Evolutionary conservation across 1,140 invertebrate species (phyloP), one percentile per base, ranked within the genome.

Genomic region (Atta texana): DNA sequence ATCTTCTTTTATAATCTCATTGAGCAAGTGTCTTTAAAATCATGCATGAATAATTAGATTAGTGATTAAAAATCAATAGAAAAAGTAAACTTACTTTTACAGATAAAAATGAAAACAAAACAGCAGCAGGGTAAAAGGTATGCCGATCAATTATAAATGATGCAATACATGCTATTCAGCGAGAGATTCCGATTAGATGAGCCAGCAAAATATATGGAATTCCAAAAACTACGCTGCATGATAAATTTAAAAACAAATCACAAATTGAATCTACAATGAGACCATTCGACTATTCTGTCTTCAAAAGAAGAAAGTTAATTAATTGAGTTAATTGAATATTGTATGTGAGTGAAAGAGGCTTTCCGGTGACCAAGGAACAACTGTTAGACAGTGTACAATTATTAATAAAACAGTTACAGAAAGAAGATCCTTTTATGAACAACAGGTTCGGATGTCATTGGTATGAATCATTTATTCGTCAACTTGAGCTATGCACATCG

Each of bases 231-330:
- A 57, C n/a, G 7, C n/a, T 57, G 7, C 7, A 57, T 14, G 55
- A 57, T 57, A 57, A 57, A 57, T 57, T 57, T 21, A 57, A 57
- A 57, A 57, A 57, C 8, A 57, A 57, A 57, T 57, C n/a, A 57
- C 6, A 10, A 57, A 57, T 57, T 57, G 51, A 53, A 16, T 53
- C n/a, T 57, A 57, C 0, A 21, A 53, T 53, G 16, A 4, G 16
- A 18, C 51, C n/a, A 57, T 57, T 57, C n/a, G 55, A 57, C 55
- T 31, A 31, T 24, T 61, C 3, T 61, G 21, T 61, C 59, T 61
- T 12, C 10, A 24, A 1, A 61, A 61, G 59, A 61, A 61, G 21
- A 61, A 61, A 61, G 0, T 3, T 3, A 61, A 12, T 24, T 24
- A 24, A 24, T 24, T 24, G 24, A 61, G 31, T 31, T 31, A 31